Conservation (phyloP, 2,113 vertebrate genomes). For the Tinamus guttatus region DNA sequence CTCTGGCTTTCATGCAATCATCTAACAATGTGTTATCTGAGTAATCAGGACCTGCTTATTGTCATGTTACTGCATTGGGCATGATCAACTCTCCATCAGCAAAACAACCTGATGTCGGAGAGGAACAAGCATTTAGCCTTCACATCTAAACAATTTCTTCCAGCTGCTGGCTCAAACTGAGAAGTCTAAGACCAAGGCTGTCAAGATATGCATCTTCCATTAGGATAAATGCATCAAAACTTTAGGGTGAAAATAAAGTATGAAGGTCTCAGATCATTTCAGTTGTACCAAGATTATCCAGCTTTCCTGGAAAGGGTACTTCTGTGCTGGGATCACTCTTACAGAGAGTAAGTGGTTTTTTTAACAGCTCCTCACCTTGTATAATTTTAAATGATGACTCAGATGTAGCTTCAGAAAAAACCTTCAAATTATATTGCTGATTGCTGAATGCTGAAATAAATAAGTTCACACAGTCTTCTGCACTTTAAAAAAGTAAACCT, state of each 20-base stretch:
- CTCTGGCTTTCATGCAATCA: background rate
- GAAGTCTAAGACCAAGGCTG: background rate
- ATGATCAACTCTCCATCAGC: background rate
- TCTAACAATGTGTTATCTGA: background rate
- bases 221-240: background rate
- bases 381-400: background rate
- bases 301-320: background rate
- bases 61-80: background rate
- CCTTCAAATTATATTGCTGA: background rate
- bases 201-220: background rate
- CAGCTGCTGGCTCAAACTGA: background rate
- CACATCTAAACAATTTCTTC: background rate
- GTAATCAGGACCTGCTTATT: background rate
- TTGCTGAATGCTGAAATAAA: background rate
- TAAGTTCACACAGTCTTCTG: background rate
- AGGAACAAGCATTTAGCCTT: background rate
- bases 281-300: background rate
- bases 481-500: background rate
- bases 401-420: background rate
- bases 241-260: background rate
- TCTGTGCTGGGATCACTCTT: background rate
- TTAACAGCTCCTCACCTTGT: background rate
- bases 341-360: accelerated
- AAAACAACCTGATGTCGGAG: background rate
- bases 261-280: background rate